Percentiles rank a stretch among this genome's conserved stretches.
Conservation (phyloP, 2,113 vertebrate genomes). For the Glaucomys volans region DNA sequence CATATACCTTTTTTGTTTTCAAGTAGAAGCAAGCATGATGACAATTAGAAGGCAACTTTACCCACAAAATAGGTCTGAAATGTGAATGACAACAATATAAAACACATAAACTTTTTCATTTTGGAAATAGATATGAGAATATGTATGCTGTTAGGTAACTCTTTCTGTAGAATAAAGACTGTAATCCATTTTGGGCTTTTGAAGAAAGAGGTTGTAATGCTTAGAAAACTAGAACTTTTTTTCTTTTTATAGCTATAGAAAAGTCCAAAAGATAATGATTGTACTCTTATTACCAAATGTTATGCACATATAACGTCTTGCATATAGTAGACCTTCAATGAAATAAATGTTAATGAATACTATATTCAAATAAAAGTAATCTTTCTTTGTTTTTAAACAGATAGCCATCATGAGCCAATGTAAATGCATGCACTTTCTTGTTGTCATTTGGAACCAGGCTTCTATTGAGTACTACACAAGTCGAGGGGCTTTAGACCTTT, state of each 20-base stretch:
- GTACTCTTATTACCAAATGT: background rate
- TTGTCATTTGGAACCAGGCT: slow-evolving; percentile 87
- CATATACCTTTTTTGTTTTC: background rate
- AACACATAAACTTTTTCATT: background rate
- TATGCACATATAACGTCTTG: background rate
- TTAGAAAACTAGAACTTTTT: background rate
- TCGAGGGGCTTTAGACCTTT: slow-evolving; percentile 85
- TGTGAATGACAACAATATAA: slow-evolving; percentile 7
- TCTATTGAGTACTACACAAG: slow-evolving; percentile 86
- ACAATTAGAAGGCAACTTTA: slow-evolving; percentile 17
- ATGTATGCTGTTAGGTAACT: background rate
- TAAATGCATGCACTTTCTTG: slow-evolving; percentile 90
- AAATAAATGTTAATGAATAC: slow-evolving; percentile 43
- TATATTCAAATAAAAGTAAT: slow-evolving; percentile 40
- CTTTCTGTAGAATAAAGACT: background rate
- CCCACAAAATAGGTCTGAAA: slow-evolving; percentile 12
- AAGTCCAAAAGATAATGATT: background rate
- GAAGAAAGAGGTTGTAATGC: slow-evolving; percentile 1
- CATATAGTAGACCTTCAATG: background rate
- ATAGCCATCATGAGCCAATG: slow-evolving; percentile 88
- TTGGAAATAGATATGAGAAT: slow-evolving; percentile 12
- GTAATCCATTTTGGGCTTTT: background rate
- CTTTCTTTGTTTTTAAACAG: slow-evolving; percentile 80
- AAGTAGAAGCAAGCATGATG: slow-evolving; percentile 22
- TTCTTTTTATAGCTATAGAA: slow-evolving; percentile 16